Base-by-base conservation (phyloP, 2,797 vertebrate genomes). In the Anolis apletophallus region DNA sequence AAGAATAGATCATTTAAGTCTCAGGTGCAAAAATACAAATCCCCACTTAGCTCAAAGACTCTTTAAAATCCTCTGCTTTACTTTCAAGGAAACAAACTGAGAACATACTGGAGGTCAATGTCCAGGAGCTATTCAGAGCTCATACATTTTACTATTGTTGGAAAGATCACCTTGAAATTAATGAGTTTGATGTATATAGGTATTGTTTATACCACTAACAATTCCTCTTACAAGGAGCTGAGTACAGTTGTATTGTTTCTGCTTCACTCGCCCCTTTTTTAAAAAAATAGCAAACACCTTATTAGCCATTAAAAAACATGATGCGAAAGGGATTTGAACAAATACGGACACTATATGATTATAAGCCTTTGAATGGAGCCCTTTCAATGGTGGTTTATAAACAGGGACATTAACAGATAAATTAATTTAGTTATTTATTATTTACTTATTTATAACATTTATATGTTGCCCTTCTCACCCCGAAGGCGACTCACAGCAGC, bases 341-440 rank as follows among this genome's bases (percentile, higher is more conserved):
- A 93, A 95, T 91, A 91, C 80, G 85, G 88, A 95, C 95, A 94
- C 92, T 95, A 94, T 93, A 91, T 93, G 90, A 93, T 95, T 95
- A 96, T 95, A 95, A 96, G 94, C 94, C 95, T 94, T 94, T 95
- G 96, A 93, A 90, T 88, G 93, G 94, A 94, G 95, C 94, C 89
- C 91, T 95, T 95, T 93, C 94, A 90, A n/a, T n/a, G n/a, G 94
- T 95, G 94, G 95, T 95, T 95, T 94, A 64, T 95, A 94, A 94
- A 95, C 96, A 95, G 95, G 95, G 96, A 95, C 94, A 96, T 96
- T 94, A 95, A 95, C 95, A 40, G 40, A 40, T 40, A 2, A 2
- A 40, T 40, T 40, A 2, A 40, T 40, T 40, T 40, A 40, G 2
- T 40, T 40, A 40, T 40, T 40, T 40, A 40, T 40, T 40, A 40